Evolutionary conservation across 2,113 vertebrate genomes (phyloP).

Genomic region (Dasypus novemcinctus): DNA sequence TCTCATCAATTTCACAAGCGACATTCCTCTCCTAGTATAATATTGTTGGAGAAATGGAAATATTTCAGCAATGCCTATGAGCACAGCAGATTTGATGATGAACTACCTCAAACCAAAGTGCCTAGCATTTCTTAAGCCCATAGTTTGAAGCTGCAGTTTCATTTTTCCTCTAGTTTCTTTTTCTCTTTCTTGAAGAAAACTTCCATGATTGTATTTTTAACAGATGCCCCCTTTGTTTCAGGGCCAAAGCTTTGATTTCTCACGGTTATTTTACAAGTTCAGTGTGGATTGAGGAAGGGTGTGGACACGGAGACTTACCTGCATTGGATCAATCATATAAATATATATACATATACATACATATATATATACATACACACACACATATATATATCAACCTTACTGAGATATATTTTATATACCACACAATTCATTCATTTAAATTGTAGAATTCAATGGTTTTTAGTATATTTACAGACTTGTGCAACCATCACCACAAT

Average conservation of each 20-base stretch:
- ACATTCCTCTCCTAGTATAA: not conserved
- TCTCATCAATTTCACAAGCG: not conserved
- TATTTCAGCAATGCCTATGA: not conserved
- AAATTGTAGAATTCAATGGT: not conserved
- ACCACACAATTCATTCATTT: not conserved
- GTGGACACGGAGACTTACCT: not conserved
- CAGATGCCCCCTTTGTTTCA: not conserved
- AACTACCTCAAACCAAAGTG: not conserved
- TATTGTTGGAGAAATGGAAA: not conserved
- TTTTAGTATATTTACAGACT: not conserved
- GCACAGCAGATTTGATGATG: not conserved
- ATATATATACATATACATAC: too few relatives aligned
- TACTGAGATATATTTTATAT: not conserved
- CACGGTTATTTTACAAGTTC: not conserved
- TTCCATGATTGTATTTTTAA: not conserved
- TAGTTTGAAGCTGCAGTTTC: not conserved
- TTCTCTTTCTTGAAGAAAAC: not conserved
- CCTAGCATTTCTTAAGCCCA: not conserved
- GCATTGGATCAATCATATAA: not conserved
- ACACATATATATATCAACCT: not conserved
- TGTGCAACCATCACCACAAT: not conserved
- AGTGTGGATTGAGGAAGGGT: not conserved
- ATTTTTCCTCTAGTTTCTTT: not conserved
- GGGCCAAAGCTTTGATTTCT: not conserved
- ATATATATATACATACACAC: too few relatives aligned